phyloP scores from a whole-genome alignment of 2,113 vertebrate genomes.

The Oryzias curvinotus region DNA sequence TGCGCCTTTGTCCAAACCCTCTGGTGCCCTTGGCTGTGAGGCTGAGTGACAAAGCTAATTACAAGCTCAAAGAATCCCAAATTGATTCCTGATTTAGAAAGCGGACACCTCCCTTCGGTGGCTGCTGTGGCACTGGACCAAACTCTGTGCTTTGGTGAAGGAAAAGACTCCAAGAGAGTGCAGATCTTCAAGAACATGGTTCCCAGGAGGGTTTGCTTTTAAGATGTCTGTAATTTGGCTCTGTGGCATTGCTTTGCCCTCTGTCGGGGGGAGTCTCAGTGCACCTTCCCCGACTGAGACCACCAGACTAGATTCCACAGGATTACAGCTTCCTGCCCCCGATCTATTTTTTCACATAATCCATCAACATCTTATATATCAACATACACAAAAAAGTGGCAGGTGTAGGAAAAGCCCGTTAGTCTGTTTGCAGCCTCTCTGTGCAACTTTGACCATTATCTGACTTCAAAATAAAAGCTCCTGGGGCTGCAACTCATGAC shows the following conservation, averaged over 20 bases:
- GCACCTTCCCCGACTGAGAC: no score
- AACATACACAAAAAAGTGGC: not conserved
- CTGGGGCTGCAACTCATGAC: conserved; percentile 47
- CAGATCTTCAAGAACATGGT: no score
- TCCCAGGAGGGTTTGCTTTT: no score
- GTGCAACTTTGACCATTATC: conserved; percentile 41
- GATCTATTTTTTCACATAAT: conserved; percentile 63
- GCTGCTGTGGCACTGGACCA: conserved; percentile 35
- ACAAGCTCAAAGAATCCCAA: conserved; percentile 63
- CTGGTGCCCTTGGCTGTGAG: conserved; percentile 51
- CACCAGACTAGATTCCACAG: conserved; percentile 44
- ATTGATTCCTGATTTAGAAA: conserved; percentile 71
- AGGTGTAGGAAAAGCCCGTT: conserved; percentile 5
- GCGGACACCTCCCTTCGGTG: conserved; percentile 66
- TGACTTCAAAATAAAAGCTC: conserved; percentile 65
- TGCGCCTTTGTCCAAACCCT: conserved; percentile 15
- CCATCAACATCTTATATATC: conserved; percentile 1
- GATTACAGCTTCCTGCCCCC: conserved; percentile 51
- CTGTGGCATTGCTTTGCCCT: no score
- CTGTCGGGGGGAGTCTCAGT: no score
- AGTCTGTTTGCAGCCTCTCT: conserved; percentile 21
- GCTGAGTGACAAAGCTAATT: conserved; percentile 65
- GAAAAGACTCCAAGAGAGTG: not conserved
- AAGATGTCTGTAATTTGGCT: no score
- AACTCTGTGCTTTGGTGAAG: conserved; percentile 58